These are phyloP conservation scores for Metallyticus violacea DNA, from an alignment of 2,888 invertebrate genomes.

Conservation along the genomic window DNA sequence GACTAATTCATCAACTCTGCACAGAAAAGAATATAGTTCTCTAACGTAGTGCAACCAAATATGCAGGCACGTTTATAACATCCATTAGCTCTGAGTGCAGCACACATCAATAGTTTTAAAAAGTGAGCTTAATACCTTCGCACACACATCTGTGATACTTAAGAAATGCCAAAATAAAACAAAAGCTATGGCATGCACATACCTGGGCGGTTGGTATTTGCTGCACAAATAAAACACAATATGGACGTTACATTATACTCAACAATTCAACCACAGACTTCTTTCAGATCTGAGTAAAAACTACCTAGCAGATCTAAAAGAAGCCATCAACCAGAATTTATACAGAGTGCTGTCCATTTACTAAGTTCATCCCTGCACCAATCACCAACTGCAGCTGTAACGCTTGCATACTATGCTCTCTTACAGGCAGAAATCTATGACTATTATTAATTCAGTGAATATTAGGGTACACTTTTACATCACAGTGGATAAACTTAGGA, in stretches of 20 bases:
- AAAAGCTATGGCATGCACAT: background rate
- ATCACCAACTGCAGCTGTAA: background rate
- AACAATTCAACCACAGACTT: background rate
- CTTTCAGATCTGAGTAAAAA: background rate
- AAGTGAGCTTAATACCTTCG: background rate
- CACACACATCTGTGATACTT: background rate
- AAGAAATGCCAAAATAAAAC: background rate
- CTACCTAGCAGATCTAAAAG: too few relatives aligned
- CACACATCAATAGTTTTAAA: background rate
- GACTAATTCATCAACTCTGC: background rate
- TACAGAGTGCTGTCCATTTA: background rate
- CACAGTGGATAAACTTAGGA: background rate
- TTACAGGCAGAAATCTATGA: background rate
- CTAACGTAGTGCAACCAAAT: background rate
- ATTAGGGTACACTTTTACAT: background rate
- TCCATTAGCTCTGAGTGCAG: background rate
- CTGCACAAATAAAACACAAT: constrained; percentile 1
- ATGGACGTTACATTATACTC: background rate
- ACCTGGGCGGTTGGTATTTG: background rate
- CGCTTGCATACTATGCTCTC: background rate
- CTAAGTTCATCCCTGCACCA: constrained; percentile 5
- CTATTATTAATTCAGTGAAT: background rate
- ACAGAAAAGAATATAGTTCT: background rate
- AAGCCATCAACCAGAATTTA: background rate
- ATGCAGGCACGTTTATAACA: background rate